Base-by-base conservation (phyloP, 2,888 invertebrate genomes). In the Leucoma salicis region DNA sequence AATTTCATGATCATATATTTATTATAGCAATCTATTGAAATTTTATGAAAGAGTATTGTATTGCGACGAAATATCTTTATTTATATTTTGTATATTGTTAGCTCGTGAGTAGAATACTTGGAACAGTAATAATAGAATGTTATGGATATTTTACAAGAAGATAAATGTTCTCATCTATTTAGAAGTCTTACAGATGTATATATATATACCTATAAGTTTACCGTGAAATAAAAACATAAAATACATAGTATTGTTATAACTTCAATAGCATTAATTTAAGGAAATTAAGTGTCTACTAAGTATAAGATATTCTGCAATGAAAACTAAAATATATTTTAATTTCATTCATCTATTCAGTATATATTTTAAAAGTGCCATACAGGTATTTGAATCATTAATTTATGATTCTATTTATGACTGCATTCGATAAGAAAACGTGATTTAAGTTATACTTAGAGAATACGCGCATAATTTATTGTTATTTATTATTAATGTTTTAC, bases 331-430 rank as follows among this genome's bases (percentile, higher is more conserved):
- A 11, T 27, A 27, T 27, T 27, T 27, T 27, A 1, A 27, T 27
- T 27, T 10, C n/a, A 27, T 1, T 2, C 14, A 56, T 58, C 57
- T 63, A 48, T 64, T 53, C 45, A 63, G 70, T 73, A 71, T 71
- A 58, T 61, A 58, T 43, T 56, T 54, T 57, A 62, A 70, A 71
- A 62, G 59, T 57, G 53, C 61, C 40, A 58, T 68, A 69, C 66
- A 71, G 39, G 56, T 60, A 74, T 74, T 68, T 63, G 70, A 70
- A 70, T 74, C 67, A 53, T 63, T 60, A 64, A 59, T 69, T 65
- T 65, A 65, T 59, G 58, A 51, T 56, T 54, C 54, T 51, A 66
- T 70, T 67, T 71, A 71, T 64, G 60, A 53, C 47, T 42, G 42
- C 51, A 49, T 51, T 35, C 65, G 70, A 70, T 72, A 70, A 66